Base-by-base conservation (phyloP, 2,888 invertebrate species). In the Temnothorax rugatulus region DNA sequence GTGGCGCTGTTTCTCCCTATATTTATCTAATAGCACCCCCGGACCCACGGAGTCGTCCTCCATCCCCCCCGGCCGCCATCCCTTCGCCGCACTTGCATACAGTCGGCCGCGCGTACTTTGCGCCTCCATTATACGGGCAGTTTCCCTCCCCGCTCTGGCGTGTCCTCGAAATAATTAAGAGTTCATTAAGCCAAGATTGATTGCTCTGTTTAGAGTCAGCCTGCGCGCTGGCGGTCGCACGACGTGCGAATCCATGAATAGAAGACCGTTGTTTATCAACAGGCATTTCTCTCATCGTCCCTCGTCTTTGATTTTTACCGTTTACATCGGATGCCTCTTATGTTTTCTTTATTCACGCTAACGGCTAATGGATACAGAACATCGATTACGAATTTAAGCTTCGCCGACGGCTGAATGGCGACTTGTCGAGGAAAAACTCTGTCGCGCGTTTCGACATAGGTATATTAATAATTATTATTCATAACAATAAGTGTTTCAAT, bases 81-180 rank as follows among this genome's bases (percentile, higher is more conserved):
- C 76, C 79, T 84, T 81, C 87, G 81, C 84, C 86, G 81, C 88
- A 82, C 84, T 86, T 85, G 91, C 90, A 90, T 90, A 88, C 87
- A 91, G 88, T 75, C 63, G 89, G 86, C 91, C 90, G 92, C 92
- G 92, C 93, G 92, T 93, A 94, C 94, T 94, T 94, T 93, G 92
- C 93, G 93, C 94, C 92, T 91, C 93, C 93, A 94, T 94, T 94
- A 94, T 94, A 94, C 93, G 94, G 93, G 90, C 94, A 94, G 93
- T 94, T 94, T 93, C 93, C 92, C 92, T 90, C 90, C 88, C 90
- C 89, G 86, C 82, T 86, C 86, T 79, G 75, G 84, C 86, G 86
- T 90, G 90, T 94, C 94, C 93, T 93, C 94, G 92, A 94, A 94
- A 94, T 94, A 94, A 94, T 94, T 94, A 94, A 94, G 93, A 94